phyloP scores from a whole-genome alignment of 1,140 invertebrate species.

The Cotesia vestalis region DNA sequence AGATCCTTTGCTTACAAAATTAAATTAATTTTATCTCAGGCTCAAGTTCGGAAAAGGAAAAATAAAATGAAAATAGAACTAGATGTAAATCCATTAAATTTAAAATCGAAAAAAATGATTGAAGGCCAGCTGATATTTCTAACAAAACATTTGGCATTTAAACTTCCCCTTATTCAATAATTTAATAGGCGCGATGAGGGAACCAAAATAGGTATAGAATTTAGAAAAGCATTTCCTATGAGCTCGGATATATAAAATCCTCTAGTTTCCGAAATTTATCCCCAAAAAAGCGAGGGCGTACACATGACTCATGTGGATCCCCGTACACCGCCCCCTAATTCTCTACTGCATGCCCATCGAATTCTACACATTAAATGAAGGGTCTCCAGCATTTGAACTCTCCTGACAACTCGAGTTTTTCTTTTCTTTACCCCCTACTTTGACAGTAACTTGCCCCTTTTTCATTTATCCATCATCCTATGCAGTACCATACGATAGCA shows the following conservation, averaged over 20 bases:
- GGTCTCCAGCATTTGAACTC: slow-evolving; percentile 45
- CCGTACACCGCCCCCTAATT: slow-evolving; percentile 47
- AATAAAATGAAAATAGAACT: background rate
- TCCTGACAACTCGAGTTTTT: slow-evolving; percentile 58
- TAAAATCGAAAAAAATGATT: background rate
- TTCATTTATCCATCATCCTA: slow-evolving; percentile 7
- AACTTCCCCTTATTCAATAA: background rate
- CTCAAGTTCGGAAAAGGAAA: background rate
- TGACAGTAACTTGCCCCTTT: background rate
- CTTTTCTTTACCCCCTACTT: slow-evolving; percentile 44
- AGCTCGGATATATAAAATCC: slow-evolving; percentile 39
- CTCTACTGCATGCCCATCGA: slow-evolving; percentile 52
- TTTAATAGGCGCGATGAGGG: slow-evolving; percentile 5
- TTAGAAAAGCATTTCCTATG: slow-evolving; percentile 30
- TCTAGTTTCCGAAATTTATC: slow-evolving; percentile 59
- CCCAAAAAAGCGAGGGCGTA: slow-evolving; percentile 55
- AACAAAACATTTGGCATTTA: slow-evolving; percentile 17
- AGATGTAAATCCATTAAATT: slow-evolving; percentile 1
- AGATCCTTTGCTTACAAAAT: background rate
- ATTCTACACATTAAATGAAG: slow-evolving; percentile 42
- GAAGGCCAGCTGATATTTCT: background rate
- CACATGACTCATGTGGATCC: slow-evolving; percentile 61
- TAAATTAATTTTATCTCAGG: background rate
- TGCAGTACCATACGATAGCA: slow-evolving; percentile 51
- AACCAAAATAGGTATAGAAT: slow-evolving; percentile 19